A percentile compares a stretch with the other conserved stretches of the same genome.
Evolutionary conservation across 2,797 vertebrate genomes (phyloP).

Genomic region (Glossophaga mutica): DNA sequence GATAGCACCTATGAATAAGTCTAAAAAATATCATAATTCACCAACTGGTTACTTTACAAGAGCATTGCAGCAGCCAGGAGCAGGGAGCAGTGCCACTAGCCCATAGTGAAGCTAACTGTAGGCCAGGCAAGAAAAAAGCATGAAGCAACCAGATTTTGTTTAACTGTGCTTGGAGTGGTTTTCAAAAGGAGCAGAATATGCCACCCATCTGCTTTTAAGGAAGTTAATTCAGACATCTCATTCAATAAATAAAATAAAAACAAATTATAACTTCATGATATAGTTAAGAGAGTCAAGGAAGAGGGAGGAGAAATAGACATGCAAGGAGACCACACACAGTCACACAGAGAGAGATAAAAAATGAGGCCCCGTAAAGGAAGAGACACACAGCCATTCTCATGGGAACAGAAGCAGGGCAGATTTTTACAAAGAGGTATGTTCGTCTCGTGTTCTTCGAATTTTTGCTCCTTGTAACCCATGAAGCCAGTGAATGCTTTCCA

Average conservation of each 20-base stretch:
- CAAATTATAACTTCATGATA: slow-evolving; percentile 9
- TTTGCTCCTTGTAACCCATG: not conserved
- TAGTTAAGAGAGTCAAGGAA: slow-evolving; percentile 39
- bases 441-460: not conserved
- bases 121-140: not conserved
- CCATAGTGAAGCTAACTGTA: not conserved
- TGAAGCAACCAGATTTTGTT: not conserved
- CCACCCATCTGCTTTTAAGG: not conserved
- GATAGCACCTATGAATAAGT: not conserved
- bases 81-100: not conserved
- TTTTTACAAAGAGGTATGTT: not conserved
- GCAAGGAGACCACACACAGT: slow-evolving; percentile 43
- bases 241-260: slow-evolving; percentile 57
- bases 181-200: not conserved
- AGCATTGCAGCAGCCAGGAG: not conserved
- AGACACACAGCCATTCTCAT: not conserved
- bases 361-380: not conserved
- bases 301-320: slow-evolving; percentile 4
- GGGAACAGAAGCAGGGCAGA: not conserved
- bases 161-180: not conserved
- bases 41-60: not conserved
- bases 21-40: not conserved
- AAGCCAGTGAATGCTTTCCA: not conserved
- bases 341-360: not conserved
- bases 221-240: not conserved